Evolutionary conservation across 2,888 invertebrate species (phyloP), one percentile per base, ranked within the genome.

Genomic region (Amiota communis): DNA sequence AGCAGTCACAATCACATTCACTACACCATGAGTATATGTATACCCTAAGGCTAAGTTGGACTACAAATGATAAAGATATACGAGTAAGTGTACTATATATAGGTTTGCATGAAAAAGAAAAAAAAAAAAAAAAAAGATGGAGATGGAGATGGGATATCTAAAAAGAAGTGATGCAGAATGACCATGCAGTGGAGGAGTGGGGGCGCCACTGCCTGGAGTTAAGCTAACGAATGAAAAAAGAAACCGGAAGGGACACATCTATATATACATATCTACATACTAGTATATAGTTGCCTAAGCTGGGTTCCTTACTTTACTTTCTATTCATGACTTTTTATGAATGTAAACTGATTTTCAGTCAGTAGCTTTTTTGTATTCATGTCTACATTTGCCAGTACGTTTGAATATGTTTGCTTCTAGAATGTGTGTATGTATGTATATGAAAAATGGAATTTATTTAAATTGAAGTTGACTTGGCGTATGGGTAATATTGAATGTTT

Each of bases 361-460:
- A 51, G 23, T 64, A 23, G n/a, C 59, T 49, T 15, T 20, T 15
- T 59, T 59, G 36, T 36, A 20, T 59, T 1, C 59, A 15, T 20
- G 11, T 59, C 11, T 59, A 20, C 1, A 36, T 36, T 36, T 36
- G 36, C 36, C 36, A 59, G 6, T 36, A 6, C 8, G 36, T 36
- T 36, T 36, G 6, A 59, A 6, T 36, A 6, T 36, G 36, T 36
- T 36, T 36, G 4, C 36, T 36, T 59, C 0, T 59, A n/a, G 23
- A 2, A 3, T 23, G 23, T 23, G 23, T 59, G 17, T 59, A 20
- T 49, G 65, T 20, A 20, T 49, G 17, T 49, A 36, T 20, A 49
- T 65, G 57, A 12, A n/a, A 71, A 75, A 77, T 80, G 73, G 75
- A 74, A 72, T 75, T 71, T 75, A 77, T 78, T 65, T 69, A 76